These are phyloP conservation scores for Polyploca ridens DNA, from an alignment of 2,888 invertebrate genomes.

Conservation along the genomic window DNA sequence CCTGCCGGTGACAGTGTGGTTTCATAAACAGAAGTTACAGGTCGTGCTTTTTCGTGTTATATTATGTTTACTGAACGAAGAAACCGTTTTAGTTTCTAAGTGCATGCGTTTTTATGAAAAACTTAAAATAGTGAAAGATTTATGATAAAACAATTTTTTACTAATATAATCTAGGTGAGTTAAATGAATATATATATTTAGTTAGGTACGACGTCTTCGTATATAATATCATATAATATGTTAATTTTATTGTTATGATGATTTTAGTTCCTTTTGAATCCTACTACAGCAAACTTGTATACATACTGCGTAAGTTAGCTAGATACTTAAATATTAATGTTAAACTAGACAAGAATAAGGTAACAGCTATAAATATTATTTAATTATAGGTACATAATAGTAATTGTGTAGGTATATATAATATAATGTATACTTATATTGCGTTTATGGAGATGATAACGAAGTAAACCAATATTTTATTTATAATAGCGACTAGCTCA, in stretches of 20 bases:
- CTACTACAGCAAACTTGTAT: too few species aligned
- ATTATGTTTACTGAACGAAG: conserved; percentile 8
- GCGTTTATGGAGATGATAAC: not conserved
- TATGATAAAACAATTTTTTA: not conserved
- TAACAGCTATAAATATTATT: too few species aligned
- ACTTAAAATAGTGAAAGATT: not conserved
- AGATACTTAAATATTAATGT: too few species aligned
- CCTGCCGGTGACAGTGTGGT: conserved; percentile 43
- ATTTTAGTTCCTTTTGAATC: too few species aligned
- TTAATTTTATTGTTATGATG: too few species aligned
- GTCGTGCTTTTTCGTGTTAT: conserved; percentile 34
- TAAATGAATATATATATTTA: not conserved
- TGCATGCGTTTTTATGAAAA: not conserved
- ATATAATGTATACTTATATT: not conserved
- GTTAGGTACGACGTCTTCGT: not conserved
- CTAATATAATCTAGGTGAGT: not conserved
- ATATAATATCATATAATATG: too few species aligned
- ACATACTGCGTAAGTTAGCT: too few species aligned
- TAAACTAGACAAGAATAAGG: too few species aligned
- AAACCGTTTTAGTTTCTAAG: not conserved
- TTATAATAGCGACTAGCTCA: too few species aligned
- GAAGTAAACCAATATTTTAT: too few species aligned
- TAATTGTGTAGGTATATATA: too few species aligned
- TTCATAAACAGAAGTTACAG: conserved; percentile 32
- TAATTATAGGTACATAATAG: too few species aligned